Conservation (phyloP, 2,888 invertebrate genomes). For the Helobdella robusta region DNA sequence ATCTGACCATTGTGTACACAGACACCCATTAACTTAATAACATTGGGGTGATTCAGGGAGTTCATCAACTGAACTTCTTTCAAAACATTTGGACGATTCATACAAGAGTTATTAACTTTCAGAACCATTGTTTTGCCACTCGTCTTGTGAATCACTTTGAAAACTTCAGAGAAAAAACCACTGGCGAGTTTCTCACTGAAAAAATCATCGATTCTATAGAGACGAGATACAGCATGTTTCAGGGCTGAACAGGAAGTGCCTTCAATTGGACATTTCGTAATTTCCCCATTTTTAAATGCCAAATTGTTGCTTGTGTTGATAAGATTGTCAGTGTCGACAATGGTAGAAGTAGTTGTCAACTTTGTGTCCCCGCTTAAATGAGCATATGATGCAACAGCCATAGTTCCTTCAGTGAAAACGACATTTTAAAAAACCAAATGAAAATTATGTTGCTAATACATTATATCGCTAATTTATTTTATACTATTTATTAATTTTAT, state of each 20-base stretch:
- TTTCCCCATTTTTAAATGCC: no score
- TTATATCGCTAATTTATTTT: no score
- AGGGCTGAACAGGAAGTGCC: constrained; percentile 71
- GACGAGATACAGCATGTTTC: constrained; percentile 77
- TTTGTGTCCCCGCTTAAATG: no score
- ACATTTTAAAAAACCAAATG: no score
- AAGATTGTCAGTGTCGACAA: no score
- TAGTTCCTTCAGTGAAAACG: no score
- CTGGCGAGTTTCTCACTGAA: constrained; percentile 80
- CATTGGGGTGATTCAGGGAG: constrained; percentile 83
- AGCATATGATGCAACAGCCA: no score
- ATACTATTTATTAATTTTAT: no score
- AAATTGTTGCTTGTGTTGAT: no score
- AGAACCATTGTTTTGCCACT: constrained; percentile 52
- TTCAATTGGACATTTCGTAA: not conserved
- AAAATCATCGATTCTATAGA: constrained; percentile 88
- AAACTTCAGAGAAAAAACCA: constrained; percentile 94
- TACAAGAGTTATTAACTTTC: constrained; percentile 51
- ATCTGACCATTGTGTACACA: constrained; percentile 91
- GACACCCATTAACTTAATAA: constrained; percentile 86
- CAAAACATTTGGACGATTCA: constrained; percentile 50
- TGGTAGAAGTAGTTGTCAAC: no score
- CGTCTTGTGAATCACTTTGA: constrained; percentile 62
- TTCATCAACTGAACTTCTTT: constrained; percentile 73
- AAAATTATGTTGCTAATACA: no score